Base-by-base conservation (phyloP, 2,888 invertebrate genomes). In the Morpho deidamia region DNA sequence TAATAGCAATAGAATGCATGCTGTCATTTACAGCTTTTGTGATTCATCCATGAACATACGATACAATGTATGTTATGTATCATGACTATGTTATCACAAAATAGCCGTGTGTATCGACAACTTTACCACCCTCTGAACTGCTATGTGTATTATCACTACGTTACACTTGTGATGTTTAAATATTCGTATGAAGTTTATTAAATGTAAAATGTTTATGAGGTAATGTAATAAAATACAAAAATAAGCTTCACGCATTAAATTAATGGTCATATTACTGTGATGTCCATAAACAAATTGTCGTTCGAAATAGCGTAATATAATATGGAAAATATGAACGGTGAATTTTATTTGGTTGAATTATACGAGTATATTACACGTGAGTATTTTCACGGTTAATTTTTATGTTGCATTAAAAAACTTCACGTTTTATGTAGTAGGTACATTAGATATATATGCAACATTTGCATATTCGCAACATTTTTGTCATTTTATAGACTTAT, bases 371-470 rank as follows among this genome's bases (percentile, higher is more conserved):
- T 45, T 44, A 46, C 48, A 52, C 44, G 44, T 44, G 32, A 42
- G 44, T 44, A 70, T 62, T 65, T 70, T 71, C 74, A 44, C 52
- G 40, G 46, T 52, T 14, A 9, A 35, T 11, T 8, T 9, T 2
- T 41, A 42, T 23, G 23, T 23, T 23, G 23, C 5, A 23, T 23
- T 23, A 5, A 5, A 23, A 23, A 23, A 23, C 23, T 23, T 5
- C 23, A 23, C n/a, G 2, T 23, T 23, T 23, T 5, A 23, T 3
- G 23, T 23, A 23, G 23, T 23, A 23, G 23, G 23, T 23, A 5
- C 5, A 23, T n/a, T n/a, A n/a, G n/a, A n/a, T n/a, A n/a, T n/a
- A n/a, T n/a, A n/a, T n/a, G n/a, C n/a, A n/a, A n/a, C n/a, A n/a
- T n/a, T n/a, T n/a, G n/a, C 3, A 23, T 23, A 23, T 23, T 23